Conservation (phyloP, 2,797 vertebrate genomes). For the Muscicapa comitata region DNA sequence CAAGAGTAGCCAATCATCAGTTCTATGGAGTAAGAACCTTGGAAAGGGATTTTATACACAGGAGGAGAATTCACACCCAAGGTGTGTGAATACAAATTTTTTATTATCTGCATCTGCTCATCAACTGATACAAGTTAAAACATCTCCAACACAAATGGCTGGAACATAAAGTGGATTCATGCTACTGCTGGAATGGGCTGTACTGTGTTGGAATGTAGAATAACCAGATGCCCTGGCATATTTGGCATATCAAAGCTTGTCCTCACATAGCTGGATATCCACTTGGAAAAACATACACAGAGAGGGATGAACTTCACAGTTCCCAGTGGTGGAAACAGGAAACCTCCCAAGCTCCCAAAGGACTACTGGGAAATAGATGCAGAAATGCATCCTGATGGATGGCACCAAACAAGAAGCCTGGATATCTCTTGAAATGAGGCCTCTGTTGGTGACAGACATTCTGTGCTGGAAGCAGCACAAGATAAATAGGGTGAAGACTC, state of each 20-base stretch:
- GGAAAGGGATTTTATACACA: not conserved
- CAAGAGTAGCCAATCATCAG: not conserved
- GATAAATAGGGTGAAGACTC: not conserved
- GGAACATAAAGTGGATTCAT: not conserved
- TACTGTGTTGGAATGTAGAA: not conserved
- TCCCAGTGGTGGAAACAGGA: not conserved
- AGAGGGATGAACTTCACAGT: not conserved
- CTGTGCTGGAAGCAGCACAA: not conserved
- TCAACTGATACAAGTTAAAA: not conserved
- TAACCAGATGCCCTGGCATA: not conserved
- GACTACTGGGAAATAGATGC: not conserved
- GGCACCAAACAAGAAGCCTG: not conserved
- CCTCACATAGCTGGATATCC: not conserved
- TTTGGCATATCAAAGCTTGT: not conserved
- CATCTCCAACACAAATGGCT: not conserved
- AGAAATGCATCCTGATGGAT: not conserved
- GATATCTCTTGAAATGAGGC: not conserved
- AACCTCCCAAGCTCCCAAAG: not conserved
- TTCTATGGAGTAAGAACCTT: not conserved
- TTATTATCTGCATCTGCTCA: not conserved
- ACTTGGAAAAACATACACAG: not conserved
- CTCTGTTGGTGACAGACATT: rapidly evolving
- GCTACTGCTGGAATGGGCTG: not conserved
- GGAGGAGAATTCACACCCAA: not conserved
- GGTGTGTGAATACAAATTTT: not conserved